Evolutionary conservation across 1,140 invertebrate genomes (phyloP).

Genomic region (Alviniconcha marisindica): DNA sequence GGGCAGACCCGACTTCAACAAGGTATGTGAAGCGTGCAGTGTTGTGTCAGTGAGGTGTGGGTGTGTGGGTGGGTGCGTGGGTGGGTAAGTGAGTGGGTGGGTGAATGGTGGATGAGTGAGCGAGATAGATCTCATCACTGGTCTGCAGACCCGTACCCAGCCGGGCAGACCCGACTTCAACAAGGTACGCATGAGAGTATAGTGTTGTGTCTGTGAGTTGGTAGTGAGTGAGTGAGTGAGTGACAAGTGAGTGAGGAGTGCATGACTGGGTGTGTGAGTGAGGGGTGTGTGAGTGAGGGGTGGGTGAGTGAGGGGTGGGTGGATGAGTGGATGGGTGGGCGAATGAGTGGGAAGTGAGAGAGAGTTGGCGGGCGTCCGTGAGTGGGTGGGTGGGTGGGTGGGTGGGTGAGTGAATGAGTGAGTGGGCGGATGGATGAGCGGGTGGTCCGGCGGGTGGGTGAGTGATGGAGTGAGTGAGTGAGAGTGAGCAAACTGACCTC

Average conservation of each 20-base stretch:
- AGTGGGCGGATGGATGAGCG: too few relatives aligned
- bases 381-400: not conserved
- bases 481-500: constrained; percentile 91
- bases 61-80: not conserved
- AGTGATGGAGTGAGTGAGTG: too few relatives aligned
- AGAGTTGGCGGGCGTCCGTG: too few relatives aligned
- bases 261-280: not conserved
- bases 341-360: too few relatives aligned
- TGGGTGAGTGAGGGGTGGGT: too few relatives aligned
- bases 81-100: not conserved
- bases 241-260: too few relatives aligned
- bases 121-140: constrained; percentile 94
- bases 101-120: constrained; percentile 88
- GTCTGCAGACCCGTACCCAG: constrained; percentile 93
- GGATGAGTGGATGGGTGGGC: too few relatives aligned
- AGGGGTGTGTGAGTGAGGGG: too few relatives aligned
- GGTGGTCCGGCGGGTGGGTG: too few relatives aligned
- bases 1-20: constrained; percentile 96
- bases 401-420: not conserved
- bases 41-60: too few relatives aligned
- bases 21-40: constrained; percentile 74
- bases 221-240: too few relatives aligned
- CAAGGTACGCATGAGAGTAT: constrained; percentile 80
- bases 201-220: too few relatives aligned
- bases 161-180: constrained; percentile 97